Conservation (phyloP, 2,113 vertebrate species). For the Spea multiplicata region DNA sequence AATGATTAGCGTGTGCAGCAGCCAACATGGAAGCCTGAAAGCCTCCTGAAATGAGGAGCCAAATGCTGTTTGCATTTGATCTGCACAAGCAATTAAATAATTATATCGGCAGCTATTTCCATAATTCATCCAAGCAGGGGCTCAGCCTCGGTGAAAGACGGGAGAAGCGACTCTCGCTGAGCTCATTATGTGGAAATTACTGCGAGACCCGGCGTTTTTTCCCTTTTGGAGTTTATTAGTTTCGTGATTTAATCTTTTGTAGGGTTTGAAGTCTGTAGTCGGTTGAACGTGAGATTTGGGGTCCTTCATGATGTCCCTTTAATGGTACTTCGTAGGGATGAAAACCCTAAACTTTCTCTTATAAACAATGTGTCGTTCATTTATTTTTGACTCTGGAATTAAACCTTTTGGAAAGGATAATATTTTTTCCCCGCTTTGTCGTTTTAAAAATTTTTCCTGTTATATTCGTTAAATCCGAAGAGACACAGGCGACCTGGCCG, state of each 20-base stretch:
- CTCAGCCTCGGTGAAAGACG: conserved; percentile 2
- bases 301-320: no score
- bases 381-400: no score
- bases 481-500: no score
- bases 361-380: no score
- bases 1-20: no score
- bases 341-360: no score
- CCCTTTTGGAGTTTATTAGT: conserved; percentile 1
- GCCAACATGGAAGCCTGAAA: not conserved
- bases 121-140: conserved; percentile 8
- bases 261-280: conserved; percentile 7
- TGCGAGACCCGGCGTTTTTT: not conserved
- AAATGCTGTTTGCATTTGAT: conserved; percentile 21
- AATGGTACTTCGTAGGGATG: no score
- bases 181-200: conserved; percentile 9
- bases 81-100: conserved; percentile 10
- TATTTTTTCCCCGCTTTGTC: no score
- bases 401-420: no score
- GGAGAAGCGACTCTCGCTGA: not conserved
- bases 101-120: conserved; percentile 1
- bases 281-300: no score
- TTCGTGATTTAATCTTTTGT: conserved; percentile 4
- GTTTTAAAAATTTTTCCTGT: no score
- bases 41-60: not conserved
- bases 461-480: no score